Base-by-base conservation (phyloP, 2,888 invertebrate species). In the Spilarctia lutea region DNA sequence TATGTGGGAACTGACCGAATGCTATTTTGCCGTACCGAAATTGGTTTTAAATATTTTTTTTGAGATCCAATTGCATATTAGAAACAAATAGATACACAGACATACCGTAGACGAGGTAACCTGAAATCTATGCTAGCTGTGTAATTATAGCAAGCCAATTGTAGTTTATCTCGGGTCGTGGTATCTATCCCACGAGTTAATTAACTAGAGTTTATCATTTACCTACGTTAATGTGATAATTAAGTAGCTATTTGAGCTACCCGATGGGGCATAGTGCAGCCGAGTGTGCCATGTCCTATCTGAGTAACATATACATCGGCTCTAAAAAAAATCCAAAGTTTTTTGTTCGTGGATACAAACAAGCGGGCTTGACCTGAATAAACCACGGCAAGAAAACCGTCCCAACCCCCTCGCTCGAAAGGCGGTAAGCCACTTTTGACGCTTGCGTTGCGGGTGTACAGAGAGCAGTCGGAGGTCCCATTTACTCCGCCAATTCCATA, bases 141-240 rank as follows among this genome's bases (percentile, higher is more conserved):
- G 39, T 69, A 35, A 42, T 30, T 35, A 42, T 63, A 30, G 63
- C n/a, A 63, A 65, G 16, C 35, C 71, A 45, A 65, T 65, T 65
- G 65, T n/a, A 27, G 45, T 71, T 71, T 63, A 71, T 71, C 71
- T 71, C 16, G 71, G 71, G 71, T 71, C 71, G 48, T 1, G 45
- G 33, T 63, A 33, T 48, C 45, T 16, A 33, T 10, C 35, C 60
- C 70, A 70, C 70, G 70, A 65, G 48, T n/a, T 48, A 71, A 71
- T 71, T 71, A 71, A 35, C 35, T 35, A n/a, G 24, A 71, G 71
- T 71, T 45, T 48, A 71, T 48, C 35, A 24, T 71, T 63, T 8
- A 63, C 63, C 60, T 30, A 16, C 18, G 63, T 18, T 63, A 30
- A 30, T 63, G 18, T 63, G 63, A 30, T 63, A 30, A 63, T 63